Evolutionary conservation across 2,113 vertebrate species (phyloP).

Genomic region (Labeo rohita): DNA sequence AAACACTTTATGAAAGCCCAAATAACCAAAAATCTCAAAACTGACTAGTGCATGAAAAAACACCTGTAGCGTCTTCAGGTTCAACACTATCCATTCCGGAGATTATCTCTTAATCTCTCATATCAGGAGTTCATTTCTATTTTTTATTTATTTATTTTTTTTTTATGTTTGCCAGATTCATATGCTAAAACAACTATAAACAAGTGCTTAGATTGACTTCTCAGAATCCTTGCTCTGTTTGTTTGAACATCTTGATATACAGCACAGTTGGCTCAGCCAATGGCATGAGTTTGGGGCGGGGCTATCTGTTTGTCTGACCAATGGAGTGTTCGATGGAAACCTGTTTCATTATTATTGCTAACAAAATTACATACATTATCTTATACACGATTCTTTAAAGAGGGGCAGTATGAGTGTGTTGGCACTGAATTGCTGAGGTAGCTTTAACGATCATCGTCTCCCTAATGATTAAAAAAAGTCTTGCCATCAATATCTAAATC

Average conservation of each 20-base stretch:
- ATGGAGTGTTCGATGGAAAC: neutral
- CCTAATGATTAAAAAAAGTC: conserved; percentile 75
- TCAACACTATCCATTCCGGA: neutral
- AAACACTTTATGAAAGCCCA: too few relatives aligned
- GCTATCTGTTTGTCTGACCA: neutral
- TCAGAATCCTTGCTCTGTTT: neutral
- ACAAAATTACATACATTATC: neutral
- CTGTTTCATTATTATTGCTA: neutral
- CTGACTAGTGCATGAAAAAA: neutral
- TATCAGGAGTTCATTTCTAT: too few relatives aligned
- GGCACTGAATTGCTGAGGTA: conserved; percentile 72
- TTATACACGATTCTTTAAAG: neutral
- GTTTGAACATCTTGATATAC: neutral
- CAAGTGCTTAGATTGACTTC: neutral
- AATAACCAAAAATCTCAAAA: neutral
- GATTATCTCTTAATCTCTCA: too few relatives aligned
- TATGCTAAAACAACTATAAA: neutral
- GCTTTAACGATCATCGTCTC: conserved; percentile 70
- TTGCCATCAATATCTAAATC: conserved; percentile 77
- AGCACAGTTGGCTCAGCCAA: neutral
- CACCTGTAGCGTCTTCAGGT: neutral
- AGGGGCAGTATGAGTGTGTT: neutral
- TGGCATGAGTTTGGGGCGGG: neutral
- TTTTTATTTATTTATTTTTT: too few relatives aligned
- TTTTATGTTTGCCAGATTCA: neutral